Evolutionary conservation across 2,888 invertebrate species (phyloP), one percentile per base, ranked within the genome.

Genomic region (Acleris laterana): DNA sequence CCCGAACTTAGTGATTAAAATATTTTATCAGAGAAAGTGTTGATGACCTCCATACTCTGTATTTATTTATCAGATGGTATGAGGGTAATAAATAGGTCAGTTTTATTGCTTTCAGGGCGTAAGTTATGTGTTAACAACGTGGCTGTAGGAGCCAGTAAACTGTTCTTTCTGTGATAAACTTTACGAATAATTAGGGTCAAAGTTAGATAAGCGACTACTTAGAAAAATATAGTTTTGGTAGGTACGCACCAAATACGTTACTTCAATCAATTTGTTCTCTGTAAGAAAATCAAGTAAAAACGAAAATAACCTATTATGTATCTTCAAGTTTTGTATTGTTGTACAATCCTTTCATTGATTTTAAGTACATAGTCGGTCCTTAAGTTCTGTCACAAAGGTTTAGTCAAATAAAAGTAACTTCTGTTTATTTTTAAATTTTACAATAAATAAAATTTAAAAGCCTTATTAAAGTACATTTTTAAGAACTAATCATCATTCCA

Each of bases 31-130:
- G 44, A 42, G 32, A 53, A 22, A 68, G 81, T 87, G 88, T 89
- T 89, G 88, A 89, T 89, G 89, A 88, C 85, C 85, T 81, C 75
- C 80, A 83, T 38, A 13, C 38, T 13, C 38, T n/a, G n/a, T n/a
- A n/a, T n/a, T 84, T 74, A 81, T 89, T 38, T 91, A 91, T 91
- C 90, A 78, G 76, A 81, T 83, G 79, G 78, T 77, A 75, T 81
- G 75, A 72, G 79, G 72, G 79, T 77, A 86, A 88, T 91, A 89
- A 91, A 90, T 89, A 85, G 89, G 86, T 88, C 90, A 86, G 75
- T 84, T 85, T 88, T 85, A 88, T 86, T 85, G 81, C 81, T 81
- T 80, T 75, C 78, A 76, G 73, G 76, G 77, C 60, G 74, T 77
- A 76, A 81, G 80, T 85, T 83, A 88, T 87, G 87, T 87, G 83